A percentile compares a stretch with the other conserved stretches of the same genome.
Evolutionary conservation across 1,140 invertebrate genomes (phyloP).

Genomic region (Calosoma granatense): DNA sequence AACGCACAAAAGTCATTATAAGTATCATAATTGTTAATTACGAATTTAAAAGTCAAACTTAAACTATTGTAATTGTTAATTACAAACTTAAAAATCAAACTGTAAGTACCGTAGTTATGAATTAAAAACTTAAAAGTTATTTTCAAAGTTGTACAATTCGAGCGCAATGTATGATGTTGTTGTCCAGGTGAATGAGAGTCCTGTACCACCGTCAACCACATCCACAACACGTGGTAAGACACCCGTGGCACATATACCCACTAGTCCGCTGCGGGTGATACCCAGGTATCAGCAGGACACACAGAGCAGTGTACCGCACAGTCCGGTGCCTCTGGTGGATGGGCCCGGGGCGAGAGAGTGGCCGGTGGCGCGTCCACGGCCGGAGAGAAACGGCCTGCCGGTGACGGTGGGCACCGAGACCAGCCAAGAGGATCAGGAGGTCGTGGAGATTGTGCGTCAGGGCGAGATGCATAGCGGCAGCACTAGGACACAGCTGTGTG

Average conservation of each 20-base stretch:
- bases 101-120: background rate
- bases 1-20: too few relatives aligned
- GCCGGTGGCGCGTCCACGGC: conserved; percentile 29
- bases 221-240: background rate
- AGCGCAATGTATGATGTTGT: too few relatives aligned
- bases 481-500: conserved; percentile 9
- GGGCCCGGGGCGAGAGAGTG: conserved; percentile 22
- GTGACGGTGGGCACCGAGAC: conserved; percentile 18
- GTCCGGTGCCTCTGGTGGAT: conserved; percentile 25
- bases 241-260: conserved; percentile 14
- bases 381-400: conserved; percentile 21
- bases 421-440: conserved; percentile 45
- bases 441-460: conserved; percentile 28
- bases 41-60: background rate
- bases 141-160: too few relatives aligned
- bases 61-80: background rate
- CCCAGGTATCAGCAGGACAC: background rate
- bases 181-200: conserved; percentile 4
- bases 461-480: conserved; percentile 7
- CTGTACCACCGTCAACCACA: too few relatives aligned
- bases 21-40: background rate
- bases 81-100: background rate
- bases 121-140: background rate
- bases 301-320: conserved; percentile 19
- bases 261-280: conserved; percentile 21